These are phyloP conservation scores for Oxyruncus cristatus DNA, from an alignment of 2,113 vertebrate species.

Conservation along the genomic window DNA sequence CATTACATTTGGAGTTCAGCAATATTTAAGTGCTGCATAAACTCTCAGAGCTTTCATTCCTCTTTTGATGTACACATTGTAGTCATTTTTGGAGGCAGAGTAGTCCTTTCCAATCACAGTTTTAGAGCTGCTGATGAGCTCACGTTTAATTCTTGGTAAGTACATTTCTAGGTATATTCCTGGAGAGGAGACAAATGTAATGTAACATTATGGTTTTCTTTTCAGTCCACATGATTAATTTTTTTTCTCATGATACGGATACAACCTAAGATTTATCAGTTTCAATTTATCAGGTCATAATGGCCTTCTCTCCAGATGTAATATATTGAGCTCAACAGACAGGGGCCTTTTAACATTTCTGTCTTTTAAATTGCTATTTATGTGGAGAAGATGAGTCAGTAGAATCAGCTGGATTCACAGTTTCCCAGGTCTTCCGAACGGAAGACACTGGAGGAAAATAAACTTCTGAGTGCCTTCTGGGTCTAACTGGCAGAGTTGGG, in stretches of 20 bases:
- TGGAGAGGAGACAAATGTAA: not conserved
- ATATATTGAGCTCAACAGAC: constrained; percentile 14
- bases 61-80: not conserved
- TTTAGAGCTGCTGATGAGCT: not conserved
- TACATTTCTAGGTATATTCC: not conserved
- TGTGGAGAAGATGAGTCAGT: not conserved
- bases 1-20: not conserved
- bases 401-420: not conserved
- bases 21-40: not conserved
- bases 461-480: not conserved
- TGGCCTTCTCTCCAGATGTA: not conserved
- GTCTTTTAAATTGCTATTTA: constrained; percentile 25
- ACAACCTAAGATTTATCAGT: constrained; percentile 33
- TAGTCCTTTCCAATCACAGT: not conserved
- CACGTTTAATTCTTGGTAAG: not conserved
- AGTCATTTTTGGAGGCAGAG: not conserved
- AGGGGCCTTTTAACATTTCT: constrained; percentile 38
- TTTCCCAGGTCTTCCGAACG: not conserved
- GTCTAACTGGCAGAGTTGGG: not conserved
- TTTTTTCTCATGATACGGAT: not conserved
- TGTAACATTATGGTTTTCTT: not conserved
- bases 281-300: constrained; percentile 41
- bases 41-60: not conserved
- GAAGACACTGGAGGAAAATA: not conserved
- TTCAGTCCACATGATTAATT: constrained; percentile 11